Evolutionary conservation across 2,797 vertebrate species (phyloP).

Genomic region (Pitangus sulphuratus): DNA sequence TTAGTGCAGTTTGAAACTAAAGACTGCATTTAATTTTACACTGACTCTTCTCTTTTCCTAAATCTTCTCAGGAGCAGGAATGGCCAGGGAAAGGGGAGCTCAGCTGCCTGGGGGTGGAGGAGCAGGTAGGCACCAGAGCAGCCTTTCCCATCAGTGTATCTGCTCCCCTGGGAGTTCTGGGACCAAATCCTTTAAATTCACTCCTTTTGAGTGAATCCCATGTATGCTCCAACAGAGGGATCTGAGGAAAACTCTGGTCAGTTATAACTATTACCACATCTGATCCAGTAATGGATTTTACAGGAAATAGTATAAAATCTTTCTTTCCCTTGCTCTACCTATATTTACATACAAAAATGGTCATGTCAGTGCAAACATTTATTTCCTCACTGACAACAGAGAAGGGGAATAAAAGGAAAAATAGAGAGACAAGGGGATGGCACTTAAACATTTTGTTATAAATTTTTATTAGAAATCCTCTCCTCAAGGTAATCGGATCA

Average conservation of each 20-base stretch:
- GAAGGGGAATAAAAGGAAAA: fast-evolving
- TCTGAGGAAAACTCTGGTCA: not conserved
- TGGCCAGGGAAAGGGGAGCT: not conserved
- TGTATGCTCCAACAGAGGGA: not conserved
- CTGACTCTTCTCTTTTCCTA: not conserved
- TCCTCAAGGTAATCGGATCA: not conserved
- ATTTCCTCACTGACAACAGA: not conserved
- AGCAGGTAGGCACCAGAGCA: not conserved
- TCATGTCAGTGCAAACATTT: not conserved
- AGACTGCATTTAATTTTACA: not conserved
- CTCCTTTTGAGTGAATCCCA: not conserved
- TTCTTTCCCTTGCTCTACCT: not conserved
- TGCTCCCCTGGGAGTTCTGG: not conserved
- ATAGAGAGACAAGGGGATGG: not conserved
- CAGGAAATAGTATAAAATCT: not conserved
- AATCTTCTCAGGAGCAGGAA: not conserved
- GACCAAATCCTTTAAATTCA: not conserved
- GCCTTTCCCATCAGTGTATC: not conserved
- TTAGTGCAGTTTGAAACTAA: conserved; percentile 12
- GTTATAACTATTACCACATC: not conserved
- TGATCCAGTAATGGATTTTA: not conserved
- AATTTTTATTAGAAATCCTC: not conserved
- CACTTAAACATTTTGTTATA: not conserved
- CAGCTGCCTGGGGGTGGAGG: not conserved
- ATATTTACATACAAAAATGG: not conserved